These are phyloP conservation scores for Drosophila crucigera DNA, from an alignment of 2,888 invertebrate genomes.

Conservation along the genomic window DNA sequence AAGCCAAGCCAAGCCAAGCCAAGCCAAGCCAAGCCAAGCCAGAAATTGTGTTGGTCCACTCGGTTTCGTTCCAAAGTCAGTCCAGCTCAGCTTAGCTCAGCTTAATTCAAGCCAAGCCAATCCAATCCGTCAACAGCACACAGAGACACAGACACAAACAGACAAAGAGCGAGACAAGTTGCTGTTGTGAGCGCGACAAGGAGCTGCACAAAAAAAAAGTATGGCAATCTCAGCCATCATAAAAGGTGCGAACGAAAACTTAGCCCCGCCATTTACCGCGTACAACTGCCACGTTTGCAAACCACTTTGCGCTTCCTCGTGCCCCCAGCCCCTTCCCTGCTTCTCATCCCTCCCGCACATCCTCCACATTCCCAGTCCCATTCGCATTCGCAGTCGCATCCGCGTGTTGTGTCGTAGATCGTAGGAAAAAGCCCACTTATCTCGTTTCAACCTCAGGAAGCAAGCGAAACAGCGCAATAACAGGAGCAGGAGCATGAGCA, in stretches of 20 bases:
- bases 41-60: slow-evolving; percentile 1
- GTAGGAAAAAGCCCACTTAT: slow-evolving; percentile 63
- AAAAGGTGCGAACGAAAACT: slow-evolving; percentile 75
- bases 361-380: not conserved
- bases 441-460: slow-evolving; percentile 69
- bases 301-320: slow-evolving; percentile 6
- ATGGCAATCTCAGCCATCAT: slow-evolving; percentile 77
- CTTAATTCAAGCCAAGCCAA: slow-evolving; percentile 44
- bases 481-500: slow-evolving; percentile 21
- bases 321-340: not conserved
- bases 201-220: slow-evolving; percentile 63
- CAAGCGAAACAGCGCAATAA: slow-evolving; percentile 39
- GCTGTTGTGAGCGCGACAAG: slow-evolving; percentile 10
- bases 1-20: not conserved
- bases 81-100: not conserved
- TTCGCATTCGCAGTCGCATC: slow-evolving; percentile 12
- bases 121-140: slow-evolving; percentile 72
- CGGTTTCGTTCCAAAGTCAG: not conserved
- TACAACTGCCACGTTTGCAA: slow-evolving; percentile 25
- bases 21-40: not conserved
- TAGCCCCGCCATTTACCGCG: slow-evolving; percentile 60
- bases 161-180: slow-evolving; percentile 1
- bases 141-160: slow-evolving; percentile 27
- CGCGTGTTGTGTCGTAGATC: slow-evolving; percentile 67
- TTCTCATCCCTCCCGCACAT: slow-evolving; percentile 7